These are phyloP conservation scores for Sinhomidia bicolor DNA, from an alignment of 2,888 invertebrate species.

Conservation along the genomic window DNA sequence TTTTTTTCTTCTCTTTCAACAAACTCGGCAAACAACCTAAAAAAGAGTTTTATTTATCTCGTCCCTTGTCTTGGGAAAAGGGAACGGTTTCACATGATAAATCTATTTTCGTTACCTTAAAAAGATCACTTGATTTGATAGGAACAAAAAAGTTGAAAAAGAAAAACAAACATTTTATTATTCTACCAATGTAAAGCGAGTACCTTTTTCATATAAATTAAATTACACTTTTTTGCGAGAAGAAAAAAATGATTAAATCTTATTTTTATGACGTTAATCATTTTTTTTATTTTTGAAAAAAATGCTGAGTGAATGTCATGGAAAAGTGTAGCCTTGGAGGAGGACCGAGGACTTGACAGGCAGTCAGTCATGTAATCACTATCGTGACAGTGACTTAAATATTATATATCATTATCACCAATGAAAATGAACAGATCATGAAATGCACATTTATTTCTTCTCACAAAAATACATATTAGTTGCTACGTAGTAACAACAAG, in stretches of 20 bases:
- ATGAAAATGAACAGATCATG: neutral
- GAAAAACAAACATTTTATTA: neutral
- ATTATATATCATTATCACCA: too few species aligned
- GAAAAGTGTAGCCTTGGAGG: neutral
- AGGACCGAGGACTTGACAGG: neutral
- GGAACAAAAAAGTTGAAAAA: neutral
- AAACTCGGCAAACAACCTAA: neutral
- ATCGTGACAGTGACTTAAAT: neutral
- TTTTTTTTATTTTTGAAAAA: neutral
- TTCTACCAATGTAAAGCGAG: neutral
- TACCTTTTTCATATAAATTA: neutral
- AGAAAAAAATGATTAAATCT: neutral
- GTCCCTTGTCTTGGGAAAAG: slow-evolving; percentile 25
- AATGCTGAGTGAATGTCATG: slow-evolving; percentile 13
- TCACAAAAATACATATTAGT: neutral
- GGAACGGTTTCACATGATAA: slow-evolving; percentile 35
- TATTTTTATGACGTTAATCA: neutral
- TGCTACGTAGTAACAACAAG: neutral
- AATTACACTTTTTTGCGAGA: neutral
- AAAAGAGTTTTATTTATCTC: too few species aligned
- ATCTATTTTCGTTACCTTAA: neutral
- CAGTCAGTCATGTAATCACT: neutral
- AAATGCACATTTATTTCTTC: neutral
- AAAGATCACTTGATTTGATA: neutral
- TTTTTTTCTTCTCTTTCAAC: neutral